Percentiles rank a stretch among this genome's conserved stretches.
Evolutionary conservation across 2,797 vertebrate genomes (phyloP).

Genomic region (Acanthis flammea): DNA sequence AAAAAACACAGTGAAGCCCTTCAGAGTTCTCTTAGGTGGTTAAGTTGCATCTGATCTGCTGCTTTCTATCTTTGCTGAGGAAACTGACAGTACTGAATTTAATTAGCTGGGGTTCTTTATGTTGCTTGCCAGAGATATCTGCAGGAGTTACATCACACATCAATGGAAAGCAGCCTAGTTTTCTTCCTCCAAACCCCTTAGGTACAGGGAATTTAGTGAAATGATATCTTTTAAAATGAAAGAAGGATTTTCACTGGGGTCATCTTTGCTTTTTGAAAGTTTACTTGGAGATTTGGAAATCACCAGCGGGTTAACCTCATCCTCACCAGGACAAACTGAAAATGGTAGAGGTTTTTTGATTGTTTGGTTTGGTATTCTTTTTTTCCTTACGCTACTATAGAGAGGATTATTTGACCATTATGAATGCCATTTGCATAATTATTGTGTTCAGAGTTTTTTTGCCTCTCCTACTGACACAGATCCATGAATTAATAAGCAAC

Average conservation of each 20-base stretch:
- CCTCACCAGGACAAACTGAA: background rate
- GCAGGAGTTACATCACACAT: background rate
- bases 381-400: fast-evolving
- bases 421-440: background rate
- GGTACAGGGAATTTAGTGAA: background rate
- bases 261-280: background rate
- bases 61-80: background rate
- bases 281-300: background rate
- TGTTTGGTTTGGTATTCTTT: background rate
- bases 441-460: fast-evolving
- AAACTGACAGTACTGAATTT: background rate
- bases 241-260: background rate
- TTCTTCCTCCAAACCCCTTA: background rate
- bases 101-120: background rate
- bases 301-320: background rate
- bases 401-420: background rate
- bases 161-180: background rate
- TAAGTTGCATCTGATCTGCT: background rate
- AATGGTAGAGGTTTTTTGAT: background rate
- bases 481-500: background rate
- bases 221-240: background rate
- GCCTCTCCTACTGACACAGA: background rate
- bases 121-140: background rate
- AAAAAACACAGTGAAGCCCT: background rate
- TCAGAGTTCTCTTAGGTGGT: background rate